Conservation (phyloP, 2,113 vertebrate species). For the Prionailurus bengalensis region DNA sequence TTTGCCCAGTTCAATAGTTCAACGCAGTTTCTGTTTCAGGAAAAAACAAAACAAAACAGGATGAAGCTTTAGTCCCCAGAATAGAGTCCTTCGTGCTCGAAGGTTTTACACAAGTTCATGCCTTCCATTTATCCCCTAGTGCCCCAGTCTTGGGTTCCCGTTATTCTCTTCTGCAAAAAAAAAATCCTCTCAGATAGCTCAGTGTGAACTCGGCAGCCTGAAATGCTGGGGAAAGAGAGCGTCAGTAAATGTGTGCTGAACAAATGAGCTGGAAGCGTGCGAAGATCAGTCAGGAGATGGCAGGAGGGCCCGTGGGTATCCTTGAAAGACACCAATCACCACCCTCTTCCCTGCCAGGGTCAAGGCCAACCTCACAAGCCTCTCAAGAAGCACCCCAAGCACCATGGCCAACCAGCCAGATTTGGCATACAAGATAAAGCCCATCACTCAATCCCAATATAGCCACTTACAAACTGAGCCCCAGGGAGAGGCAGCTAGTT, state of each 20-base stretch:
- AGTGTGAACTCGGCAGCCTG: not conserved
- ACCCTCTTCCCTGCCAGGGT: not conserved
- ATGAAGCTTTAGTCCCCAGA: not conserved
- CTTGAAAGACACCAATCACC: not conserved
- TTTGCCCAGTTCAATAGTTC: not conserved
- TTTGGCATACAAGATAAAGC: not conserved
- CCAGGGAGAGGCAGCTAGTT: not conserved
- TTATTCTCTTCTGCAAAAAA: not conserved
- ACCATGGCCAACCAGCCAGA: not conserved
- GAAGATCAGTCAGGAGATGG: not conserved
- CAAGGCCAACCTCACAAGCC: not conserved
- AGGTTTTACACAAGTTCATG: not conserved
- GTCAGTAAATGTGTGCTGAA: not conserved
- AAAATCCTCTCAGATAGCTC: not conserved
- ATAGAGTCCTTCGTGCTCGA: not conserved
- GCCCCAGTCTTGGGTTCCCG: not conserved
- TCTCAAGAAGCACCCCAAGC: not conserved
- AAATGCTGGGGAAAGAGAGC: accelerated
- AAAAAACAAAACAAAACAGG: not conserved
- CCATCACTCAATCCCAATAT: not conserved
- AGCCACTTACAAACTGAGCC: not conserved
- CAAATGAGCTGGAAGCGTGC: not conserved
- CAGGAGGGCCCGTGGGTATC: not conserved
- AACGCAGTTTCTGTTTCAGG: not conserved
- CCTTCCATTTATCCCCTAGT: not conserved